Conservation (phyloP, 2,888 invertebrate species). For the Frankliniella fusca region DNA sequence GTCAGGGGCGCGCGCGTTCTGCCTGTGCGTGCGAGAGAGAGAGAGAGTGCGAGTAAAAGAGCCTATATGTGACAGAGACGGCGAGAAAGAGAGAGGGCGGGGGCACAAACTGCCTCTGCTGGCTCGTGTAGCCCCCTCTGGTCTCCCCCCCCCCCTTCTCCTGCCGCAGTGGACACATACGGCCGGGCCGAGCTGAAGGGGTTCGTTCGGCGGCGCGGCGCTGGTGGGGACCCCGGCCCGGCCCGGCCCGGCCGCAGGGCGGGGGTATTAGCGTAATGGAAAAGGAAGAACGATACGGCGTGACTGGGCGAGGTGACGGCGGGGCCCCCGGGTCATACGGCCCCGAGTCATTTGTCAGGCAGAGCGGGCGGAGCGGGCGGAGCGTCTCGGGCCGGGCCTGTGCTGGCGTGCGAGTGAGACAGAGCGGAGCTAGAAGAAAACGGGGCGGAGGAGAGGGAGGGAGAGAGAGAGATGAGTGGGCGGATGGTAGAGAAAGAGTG, state of each 20-base stretch:
- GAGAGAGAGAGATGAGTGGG: neutral
- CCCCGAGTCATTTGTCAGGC: neutral
- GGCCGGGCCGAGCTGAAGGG: neutral
- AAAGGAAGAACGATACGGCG: slow-evolving; percentile 5
- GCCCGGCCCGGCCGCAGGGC: neutral
- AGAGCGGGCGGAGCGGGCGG: neutral
- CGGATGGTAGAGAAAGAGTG: too few species aligned
- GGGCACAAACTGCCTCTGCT: neutral
- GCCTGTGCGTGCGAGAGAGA: too few species aligned
- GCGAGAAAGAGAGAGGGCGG: neutral
- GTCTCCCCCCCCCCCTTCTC: neutral
- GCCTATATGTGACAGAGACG: neutral
- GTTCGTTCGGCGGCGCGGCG: neutral
- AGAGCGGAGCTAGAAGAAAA: too few species aligned
- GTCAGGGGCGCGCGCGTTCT: neutral
- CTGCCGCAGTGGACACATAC: neutral
- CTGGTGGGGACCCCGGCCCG: too few species aligned
- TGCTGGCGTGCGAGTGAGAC: neutral
- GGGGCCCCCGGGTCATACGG: neutral
- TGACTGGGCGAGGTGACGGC: neutral
- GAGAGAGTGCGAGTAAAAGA: neutral
- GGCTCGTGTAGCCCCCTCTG: too few species aligned
- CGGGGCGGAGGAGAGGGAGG: too few species aligned
- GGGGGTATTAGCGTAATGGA: slow-evolving; percentile 18
- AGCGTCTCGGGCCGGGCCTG: neutral